Base-by-base conservation (phyloP, 2,888 invertebrate genomes). In the Pseudanteris insignis region DNA sequence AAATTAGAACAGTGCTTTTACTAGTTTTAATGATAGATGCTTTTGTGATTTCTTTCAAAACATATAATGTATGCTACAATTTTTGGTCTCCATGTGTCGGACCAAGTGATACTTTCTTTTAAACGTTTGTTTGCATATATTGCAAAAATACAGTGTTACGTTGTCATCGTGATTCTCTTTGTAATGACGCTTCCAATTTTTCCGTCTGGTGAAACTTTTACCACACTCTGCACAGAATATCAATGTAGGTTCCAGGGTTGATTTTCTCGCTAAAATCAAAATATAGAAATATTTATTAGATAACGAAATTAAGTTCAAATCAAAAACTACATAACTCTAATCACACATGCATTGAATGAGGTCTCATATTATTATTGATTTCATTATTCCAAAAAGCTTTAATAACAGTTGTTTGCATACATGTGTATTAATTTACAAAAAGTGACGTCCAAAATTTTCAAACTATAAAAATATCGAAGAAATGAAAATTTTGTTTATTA, bases 61-160 rank as follows among this genome's bases (percentile, higher is more conserved):
- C 26, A 36, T 12, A 8, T 36, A 34, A 25, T 10, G 15, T 2
- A 50, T 2, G 15, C 43, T 21, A 29, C 51, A 54, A 25, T 46
- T 62, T 9, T 50, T 62, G 8, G 55, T 46, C 25, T 83, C 78
- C 73, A 88, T 82, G 71, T 90, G 90, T 10, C 89, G 81, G 61
- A 88, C 82, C 29, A 92, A 83, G 79, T 92, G 91, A 67, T 90
- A 89, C 58, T 87, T 88, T 50, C 92, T 82, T 1, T 88, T 89
- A 77, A 92, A 92, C 60, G 86, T 85, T 67, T 86, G 87, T 15
- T 85, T 83, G 71, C 92, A 92, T 48, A 85, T 82, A 21, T 84
- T 83, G 76, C 92, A 92, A 14, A 84, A 83, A 70, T 83, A 88
- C 12, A 58, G 11, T 3, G 40, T 50, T 8, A 21, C 38, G 8